phyloP scores from a whole-genome alignment of 2,113 vertebrate species.

The Cryptoleucopteryx plumbea region DNA sequence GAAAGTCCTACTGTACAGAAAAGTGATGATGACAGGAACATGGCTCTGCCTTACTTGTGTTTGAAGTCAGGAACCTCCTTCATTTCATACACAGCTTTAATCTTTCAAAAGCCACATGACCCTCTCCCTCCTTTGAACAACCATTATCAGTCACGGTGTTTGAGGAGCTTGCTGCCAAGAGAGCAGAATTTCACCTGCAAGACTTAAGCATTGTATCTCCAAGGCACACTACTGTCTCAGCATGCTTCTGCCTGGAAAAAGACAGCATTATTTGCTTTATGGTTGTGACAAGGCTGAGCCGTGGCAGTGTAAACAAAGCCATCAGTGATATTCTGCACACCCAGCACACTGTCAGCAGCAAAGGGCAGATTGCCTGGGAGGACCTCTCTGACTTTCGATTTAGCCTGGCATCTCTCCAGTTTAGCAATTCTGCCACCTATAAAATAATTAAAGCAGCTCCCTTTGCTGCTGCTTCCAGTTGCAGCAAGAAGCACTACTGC shows the following conservation, averaged over 20 bases:
- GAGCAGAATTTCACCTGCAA: not conserved
- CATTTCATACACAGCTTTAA: not conserved
- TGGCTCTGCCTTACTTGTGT: not conserved
- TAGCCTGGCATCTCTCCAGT: not conserved
- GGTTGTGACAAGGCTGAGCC: not conserved
- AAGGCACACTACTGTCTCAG: not conserved
- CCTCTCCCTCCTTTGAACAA: not conserved
- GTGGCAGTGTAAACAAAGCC: not conserved
- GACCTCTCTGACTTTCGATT: not conserved
- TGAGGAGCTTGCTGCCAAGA: not conserved
- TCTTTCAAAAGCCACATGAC: not conserved
- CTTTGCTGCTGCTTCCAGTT: not conserved
- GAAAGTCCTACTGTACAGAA: not conserved
- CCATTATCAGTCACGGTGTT: not conserved
- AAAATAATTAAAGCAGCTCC: constrained; percentile 10
- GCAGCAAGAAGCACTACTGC: not conserved
- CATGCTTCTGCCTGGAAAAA: not conserved
- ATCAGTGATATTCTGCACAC: not conserved
- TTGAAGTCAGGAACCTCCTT: not conserved
- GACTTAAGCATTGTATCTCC: not conserved
- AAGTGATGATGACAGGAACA: not conserved
- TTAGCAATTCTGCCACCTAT: not conserved
- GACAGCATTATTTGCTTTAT: not conserved
- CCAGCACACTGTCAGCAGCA: not conserved
- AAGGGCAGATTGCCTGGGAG: not conserved